Evolutionary conservation across 2,888 invertebrate genomes (phyloP).

Genomic region (Tromatobia lineatoria): DNA sequence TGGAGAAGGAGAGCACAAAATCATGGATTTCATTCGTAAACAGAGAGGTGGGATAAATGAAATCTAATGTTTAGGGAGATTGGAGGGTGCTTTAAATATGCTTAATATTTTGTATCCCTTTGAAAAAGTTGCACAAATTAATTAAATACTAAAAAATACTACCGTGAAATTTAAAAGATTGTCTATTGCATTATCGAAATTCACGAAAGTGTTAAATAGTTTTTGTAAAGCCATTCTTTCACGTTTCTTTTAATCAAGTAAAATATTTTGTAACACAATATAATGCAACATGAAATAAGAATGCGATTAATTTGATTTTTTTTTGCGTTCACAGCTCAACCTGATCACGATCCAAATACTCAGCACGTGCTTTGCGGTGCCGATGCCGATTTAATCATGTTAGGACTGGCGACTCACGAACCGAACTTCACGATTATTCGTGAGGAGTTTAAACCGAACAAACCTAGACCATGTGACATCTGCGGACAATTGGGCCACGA

Average conservation of each 20-base stretch:
- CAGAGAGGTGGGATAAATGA: constrained; percentile 91
- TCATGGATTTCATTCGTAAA: constrained; percentile 99
- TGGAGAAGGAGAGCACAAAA: constrained; percentile 99
- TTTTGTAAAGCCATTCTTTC: too few relatives aligned
- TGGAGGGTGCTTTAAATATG: neutral
- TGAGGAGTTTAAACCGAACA: constrained; percentile 99
- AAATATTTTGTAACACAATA: too few relatives aligned
- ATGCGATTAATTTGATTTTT: neutral
- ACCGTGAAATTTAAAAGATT: too few relatives aligned
- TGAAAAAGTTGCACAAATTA: too few relatives aligned
- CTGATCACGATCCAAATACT: constrained; percentile 99
- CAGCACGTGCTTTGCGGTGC: constrained; percentile 99
- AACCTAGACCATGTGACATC: constrained; percentile 97
- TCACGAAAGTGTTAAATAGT: too few relatives aligned
- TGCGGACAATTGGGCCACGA: constrained; percentile 97
- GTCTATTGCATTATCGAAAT: too few relatives aligned
- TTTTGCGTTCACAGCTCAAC: constrained; percentile 89
- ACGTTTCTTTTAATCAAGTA: too few relatives aligned
- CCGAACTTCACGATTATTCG: constrained; percentile 99
- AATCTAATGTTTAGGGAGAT: constrained; percentile 18
- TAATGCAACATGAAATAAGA: neutral
- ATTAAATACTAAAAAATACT: too few relatives aligned
- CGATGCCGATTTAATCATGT: constrained; percentile 99
- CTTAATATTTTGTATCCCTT: too few relatives aligned
- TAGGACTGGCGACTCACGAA: constrained; percentile 99